Percentiles rank a stretch among this genome's conserved stretches.
Conservation (phyloP, 2,797 vertebrate genomes). For the Danio choprae region DNA sequence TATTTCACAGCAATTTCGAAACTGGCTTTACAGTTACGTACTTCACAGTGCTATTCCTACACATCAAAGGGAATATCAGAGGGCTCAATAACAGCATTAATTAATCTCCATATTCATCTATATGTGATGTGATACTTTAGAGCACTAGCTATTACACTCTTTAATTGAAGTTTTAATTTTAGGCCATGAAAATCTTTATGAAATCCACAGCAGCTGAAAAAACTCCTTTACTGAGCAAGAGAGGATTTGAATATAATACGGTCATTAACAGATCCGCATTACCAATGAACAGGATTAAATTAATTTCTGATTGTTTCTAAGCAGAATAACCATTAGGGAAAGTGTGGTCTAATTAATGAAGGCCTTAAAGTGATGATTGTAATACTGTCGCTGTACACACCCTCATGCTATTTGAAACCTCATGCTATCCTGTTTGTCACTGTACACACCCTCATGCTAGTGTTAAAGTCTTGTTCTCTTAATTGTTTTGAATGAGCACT, state of each 20-base stretch:
- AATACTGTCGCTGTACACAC: not conserved
- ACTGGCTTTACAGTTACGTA: conserved; percentile 6
- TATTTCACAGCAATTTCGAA: conserved; percentile 17
- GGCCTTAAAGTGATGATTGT: not conserved
- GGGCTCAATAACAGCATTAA: not conserved
- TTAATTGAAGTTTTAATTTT: conserved; percentile 45
- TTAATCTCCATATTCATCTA: not conserved
- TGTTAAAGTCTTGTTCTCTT: no score
- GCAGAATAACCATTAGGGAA: not conserved
- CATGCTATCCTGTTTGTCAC: no score
- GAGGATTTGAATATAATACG: conserved; percentile 13
- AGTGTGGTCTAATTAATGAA: not conserved
- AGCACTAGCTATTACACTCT: conserved; percentile 39
- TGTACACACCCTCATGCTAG: not conserved
- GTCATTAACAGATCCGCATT: conserved; percentile 44
- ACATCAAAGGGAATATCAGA: conserved; percentile 20
- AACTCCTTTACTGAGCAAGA: conserved; percentile 38
- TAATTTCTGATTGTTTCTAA: conserved; percentile 7
- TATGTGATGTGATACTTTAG: not conserved
- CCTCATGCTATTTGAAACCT: not conserved
- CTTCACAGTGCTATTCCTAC: conserved; percentile 29
- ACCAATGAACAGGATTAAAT: conserved; percentile 2
- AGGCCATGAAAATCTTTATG: not conserved
- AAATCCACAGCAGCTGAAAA: conserved; percentile 51
- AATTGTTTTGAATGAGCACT: no score